Percentiles rank a stretch among this genome's conserved stretches.
Evolutionary conservation across 2,797 vertebrate species (phyloP).

Genomic region (Threskiornis aethiopicus): DNA sequence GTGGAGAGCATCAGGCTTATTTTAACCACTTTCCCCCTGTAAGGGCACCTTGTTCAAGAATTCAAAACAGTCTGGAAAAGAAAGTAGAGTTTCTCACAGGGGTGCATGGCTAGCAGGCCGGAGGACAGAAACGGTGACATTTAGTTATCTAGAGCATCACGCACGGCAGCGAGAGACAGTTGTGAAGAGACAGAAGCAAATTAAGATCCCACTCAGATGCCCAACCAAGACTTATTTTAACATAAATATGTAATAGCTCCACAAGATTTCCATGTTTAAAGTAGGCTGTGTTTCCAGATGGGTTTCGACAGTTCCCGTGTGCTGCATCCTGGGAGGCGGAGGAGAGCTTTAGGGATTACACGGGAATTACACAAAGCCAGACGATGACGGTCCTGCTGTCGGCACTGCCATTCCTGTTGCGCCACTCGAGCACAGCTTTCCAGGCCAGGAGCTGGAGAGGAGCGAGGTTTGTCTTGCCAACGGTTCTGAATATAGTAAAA

Average conservation of each 20-base stretch:
- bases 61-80: background rate
- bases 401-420: background rate
- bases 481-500: background rate
- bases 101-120: fast-evolving
- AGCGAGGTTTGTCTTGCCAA: background rate
- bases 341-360: fast-evolving
- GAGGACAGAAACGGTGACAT: background rate
- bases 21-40: background rate
- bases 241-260: background rate
- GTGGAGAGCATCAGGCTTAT: background rate
- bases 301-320: background rate
- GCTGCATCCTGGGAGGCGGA: background rate
- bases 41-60: background rate
- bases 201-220: background rate
- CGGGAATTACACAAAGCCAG: background rate
- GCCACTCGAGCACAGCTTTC: background rate
- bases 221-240: background rate
- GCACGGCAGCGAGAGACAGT: fast-evolving
- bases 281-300: background rate
- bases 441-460: background rate
- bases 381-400: background rate
- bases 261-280: background rate
- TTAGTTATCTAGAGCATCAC: background rate
- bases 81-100: background rate
- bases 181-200: background rate